Evolutionary conservation across 2,888 invertebrate species (phyloP).

Genomic region (Theodoxus fluviatilis): DNA sequence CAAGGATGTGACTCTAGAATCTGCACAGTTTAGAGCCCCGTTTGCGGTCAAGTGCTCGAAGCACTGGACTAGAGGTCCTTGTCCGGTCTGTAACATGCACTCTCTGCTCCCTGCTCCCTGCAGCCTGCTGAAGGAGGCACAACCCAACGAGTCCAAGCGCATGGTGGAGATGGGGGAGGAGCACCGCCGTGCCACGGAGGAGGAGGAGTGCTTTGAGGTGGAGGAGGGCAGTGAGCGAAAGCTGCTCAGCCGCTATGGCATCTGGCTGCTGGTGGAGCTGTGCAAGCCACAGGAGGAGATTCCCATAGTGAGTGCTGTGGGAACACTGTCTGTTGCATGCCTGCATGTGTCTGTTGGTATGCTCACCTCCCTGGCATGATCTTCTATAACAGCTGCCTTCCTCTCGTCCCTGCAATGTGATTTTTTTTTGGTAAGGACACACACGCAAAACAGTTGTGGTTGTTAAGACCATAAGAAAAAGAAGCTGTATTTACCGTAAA

Average conservation of each 20-base stretch:
- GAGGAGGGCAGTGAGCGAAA: constrained; percentile 60
- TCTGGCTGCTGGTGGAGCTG: constrained; percentile 94
- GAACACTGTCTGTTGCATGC: too few species aligned
- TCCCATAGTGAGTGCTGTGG: constrained; percentile 61
- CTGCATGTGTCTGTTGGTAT: not conserved
- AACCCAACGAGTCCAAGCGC: constrained; percentile 61
- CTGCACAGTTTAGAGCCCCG: too few species aligned
- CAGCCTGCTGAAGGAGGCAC: constrained; percentile 85
- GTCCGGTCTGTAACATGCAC: too few species aligned
- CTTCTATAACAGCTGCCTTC: not conserved
- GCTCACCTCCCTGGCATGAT: not conserved
- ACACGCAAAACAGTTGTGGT: too few species aligned
- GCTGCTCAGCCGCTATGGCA: constrained; percentile 76
- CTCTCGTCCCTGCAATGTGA: too few species aligned
- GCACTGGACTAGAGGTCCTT: too few species aligned
- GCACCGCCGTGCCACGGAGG: constrained; percentile 68
- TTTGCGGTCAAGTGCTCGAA: too few species aligned
- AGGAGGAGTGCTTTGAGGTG: constrained; percentile 55
- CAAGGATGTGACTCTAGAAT: too few species aligned
- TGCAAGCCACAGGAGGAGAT: constrained; percentile 70
- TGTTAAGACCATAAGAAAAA: too few species aligned
- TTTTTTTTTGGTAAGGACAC: too few species aligned
- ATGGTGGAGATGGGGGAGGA: constrained; percentile 64
- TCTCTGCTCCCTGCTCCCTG: too few species aligned
- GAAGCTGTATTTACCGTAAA: too few species aligned